Conservation (phyloP, 2,113 vertebrate genomes). For the Mionectes macconnelli region DNA sequence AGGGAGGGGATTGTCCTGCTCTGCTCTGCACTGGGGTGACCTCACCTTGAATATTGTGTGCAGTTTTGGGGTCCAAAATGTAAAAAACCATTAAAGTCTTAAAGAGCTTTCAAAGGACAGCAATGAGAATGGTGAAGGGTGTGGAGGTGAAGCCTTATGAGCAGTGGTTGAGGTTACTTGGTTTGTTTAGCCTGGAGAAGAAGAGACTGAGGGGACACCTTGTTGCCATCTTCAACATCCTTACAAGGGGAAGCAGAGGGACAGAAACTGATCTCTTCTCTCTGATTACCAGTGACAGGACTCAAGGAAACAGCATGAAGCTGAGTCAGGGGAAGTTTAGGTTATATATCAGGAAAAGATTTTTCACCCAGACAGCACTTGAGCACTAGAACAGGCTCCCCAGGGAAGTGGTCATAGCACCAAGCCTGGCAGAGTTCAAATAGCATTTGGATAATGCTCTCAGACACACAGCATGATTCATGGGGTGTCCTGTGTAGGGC, state of each 20-base stretch:
- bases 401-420: no score
- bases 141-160: background rate
- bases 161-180: background rate
- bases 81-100: background rate
- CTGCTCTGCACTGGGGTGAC: accelerated
- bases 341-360: background rate
- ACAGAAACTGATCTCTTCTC: background rate
- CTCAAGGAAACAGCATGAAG: background rate
- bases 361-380: background rate
- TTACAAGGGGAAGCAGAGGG: accelerated
- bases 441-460: background rate
- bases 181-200: background rate
- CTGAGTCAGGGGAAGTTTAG: background rate
- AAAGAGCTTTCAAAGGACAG: background rate
- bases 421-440: background rate
- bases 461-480: background rate
- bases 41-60: background rate
- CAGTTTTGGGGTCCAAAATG: background rate
- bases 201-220: background rate
- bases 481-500: background rate
- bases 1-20: background rate
- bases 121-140: background rate
- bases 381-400: background rate
- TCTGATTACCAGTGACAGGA: background rate
- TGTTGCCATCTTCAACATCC: background rate